Base-by-base conservation (phyloP, 30 jellyfish, hydroid and myxozoan species). In the Phacellophora camtschatica region DNA sequence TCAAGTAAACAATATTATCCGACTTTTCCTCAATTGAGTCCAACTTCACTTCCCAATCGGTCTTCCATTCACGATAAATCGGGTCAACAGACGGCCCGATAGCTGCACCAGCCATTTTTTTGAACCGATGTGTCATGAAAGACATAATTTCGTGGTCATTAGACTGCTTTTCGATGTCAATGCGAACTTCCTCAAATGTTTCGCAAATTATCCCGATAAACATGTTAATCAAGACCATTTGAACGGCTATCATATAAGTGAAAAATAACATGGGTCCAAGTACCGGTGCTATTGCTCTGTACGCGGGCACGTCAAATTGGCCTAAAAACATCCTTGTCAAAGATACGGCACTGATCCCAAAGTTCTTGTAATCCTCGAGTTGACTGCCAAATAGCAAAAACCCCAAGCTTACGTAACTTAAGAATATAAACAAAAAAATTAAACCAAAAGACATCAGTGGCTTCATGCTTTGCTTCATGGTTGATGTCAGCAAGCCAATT, bases 171-270 rank as follows among this genome's bases (percentile, higher is more conserved):
- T 79, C 95, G 55, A 68, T 41, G 71, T 72, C 96, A 24, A 61
- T 83, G 13, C 96, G 83, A 10, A 77, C 95, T 39, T 79, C 93
- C 30, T 95, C 96, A 58, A 92, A 92, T n/a, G 98, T 77, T 54
- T 92, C 98, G 80, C 98, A 92, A 36, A 92, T 76, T 81, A 92
- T 74, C 10, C 98, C 98, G 30, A 92, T 82, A 66, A 92, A 92
- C 92, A 92, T 68, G 71, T 92, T 92, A 25, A 92, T 92, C 41
- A 92, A 77, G 20, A 92, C 81, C 98, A 92, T 92, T 54, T 85
- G 96, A 32, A 92, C 77, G 23, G 88, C 80, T 25, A 92, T 12
- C 96, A 92, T 92, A 84, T 92, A 92, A n/a, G 90, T 65, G 62
- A 78, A 81, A 83, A 92, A 92, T 39, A 92, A 66, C 72, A 86